phyloP scores from a whole-genome alignment of 2,888 invertebrate genomes.

The Pantelozetes paolii region DNA sequence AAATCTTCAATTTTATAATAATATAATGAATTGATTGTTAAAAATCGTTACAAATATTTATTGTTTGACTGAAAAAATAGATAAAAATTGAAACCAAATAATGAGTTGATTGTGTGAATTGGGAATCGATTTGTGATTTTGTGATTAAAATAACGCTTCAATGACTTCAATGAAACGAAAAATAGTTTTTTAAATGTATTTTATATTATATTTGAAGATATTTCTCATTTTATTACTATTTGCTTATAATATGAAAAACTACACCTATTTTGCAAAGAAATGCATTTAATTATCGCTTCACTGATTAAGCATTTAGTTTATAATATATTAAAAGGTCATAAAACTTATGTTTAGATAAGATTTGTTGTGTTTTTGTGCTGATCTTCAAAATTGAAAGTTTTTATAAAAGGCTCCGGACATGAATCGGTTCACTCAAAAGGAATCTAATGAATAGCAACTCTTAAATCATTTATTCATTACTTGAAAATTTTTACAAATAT shows the following conservation, averaged over 20 bases:
- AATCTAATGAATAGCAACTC: too few species aligned
- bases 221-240: neutral
- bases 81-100: neutral
- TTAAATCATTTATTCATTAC: too few species aligned
- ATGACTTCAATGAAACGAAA: neutral
- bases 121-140: constrained; percentile 9
- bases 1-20: neutral
- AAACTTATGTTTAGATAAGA: neutral
- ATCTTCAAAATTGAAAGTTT: neutral
- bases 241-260: neutral
- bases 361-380: neutral
- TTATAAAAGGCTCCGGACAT: neutral
- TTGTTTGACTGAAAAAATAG: neutral
- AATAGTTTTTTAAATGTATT: neutral
- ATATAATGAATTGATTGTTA: neutral
- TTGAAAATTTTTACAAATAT: too few species aligned
- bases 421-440: neutral
- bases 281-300: constrained; percentile 22
- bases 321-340: neutral
- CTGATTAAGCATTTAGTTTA: constrained; percentile 20
- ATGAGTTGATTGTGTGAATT: constrained; percentile 6
- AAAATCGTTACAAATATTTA: neutral
- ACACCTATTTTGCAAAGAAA: neutral
- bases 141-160: constrained; percentile 6
- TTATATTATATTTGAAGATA: neutral